Evolutionary conservation across 1,140 invertebrate genomes (phyloP).

Genomic region (Ostrea edulis): DNA sequence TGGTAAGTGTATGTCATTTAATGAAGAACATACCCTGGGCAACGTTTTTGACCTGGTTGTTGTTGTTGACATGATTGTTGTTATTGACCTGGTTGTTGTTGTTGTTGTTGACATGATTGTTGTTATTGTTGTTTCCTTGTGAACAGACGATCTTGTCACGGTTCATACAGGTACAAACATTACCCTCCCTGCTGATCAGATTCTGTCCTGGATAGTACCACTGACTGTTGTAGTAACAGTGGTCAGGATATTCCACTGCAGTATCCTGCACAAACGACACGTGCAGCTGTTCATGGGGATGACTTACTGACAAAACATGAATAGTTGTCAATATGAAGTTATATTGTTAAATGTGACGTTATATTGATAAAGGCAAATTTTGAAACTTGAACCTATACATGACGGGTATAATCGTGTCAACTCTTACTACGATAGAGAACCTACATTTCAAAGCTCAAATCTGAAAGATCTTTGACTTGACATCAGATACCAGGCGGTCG

Average conservation of each 20-base stretch:
- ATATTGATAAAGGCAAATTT: too few species aligned
- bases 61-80: too few species aligned
- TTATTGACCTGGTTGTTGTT: neutral
- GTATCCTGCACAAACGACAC: neutral
- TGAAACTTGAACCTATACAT: too few species aligned
- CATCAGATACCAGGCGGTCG: too few species aligned
- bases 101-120: neutral
- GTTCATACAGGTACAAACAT: neutral
- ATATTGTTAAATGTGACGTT: too few species aligned
- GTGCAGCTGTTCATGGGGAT: neutral
- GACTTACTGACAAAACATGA: too few species aligned
- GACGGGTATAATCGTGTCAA: too few species aligned
- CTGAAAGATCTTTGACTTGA: too few species aligned
- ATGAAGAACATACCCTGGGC: neutral
- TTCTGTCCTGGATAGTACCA: neutral
- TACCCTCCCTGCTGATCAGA: neutral
- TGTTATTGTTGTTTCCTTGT: neutral
- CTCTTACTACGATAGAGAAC: too few species aligned
- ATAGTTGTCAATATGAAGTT: too few species aligned
- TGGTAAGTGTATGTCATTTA: too few species aligned
- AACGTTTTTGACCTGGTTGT: neutral
- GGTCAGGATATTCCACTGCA: neutral
- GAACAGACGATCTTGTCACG: neutral
- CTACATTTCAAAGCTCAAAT: too few species aligned
- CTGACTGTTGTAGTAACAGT: neutral